Conservation (phyloP, 2,888 invertebrate genomes). For the Stomorhina lunata region DNA sequence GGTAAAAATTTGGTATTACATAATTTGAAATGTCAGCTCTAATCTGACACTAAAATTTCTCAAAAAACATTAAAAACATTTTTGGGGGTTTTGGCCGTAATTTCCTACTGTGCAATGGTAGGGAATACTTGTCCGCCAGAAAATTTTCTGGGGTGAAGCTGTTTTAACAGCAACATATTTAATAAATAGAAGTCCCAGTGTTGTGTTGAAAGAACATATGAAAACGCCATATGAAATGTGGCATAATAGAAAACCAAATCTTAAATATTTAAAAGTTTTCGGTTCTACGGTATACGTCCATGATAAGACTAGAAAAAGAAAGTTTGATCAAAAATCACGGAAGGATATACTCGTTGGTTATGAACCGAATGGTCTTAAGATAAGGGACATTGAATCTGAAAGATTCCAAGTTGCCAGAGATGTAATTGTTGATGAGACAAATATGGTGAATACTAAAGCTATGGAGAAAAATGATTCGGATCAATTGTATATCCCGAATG, state of each 20-base stretch:
- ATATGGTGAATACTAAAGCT: conserved; percentile 60
- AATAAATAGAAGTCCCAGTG: conserved; percentile 75
- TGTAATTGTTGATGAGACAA: conserved; percentile 63
- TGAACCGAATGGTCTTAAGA: conserved; percentile 62
- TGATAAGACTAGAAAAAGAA: conserved; percentile 59
- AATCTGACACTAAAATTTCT: too few species aligned
- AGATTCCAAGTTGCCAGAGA: conserved; percentile 63
- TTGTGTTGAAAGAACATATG: conserved; percentile 68
- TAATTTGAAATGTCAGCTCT: too few species aligned
- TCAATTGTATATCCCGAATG: too few species aligned
- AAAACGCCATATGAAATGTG: conserved; percentile 76
- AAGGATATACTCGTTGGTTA: conserved; percentile 62
- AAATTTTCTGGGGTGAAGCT: conserved; percentile 73
- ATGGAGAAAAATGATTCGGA: not conserved
- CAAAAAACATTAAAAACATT: conserved; percentile 73
- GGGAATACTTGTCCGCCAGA: conserved; percentile 72
- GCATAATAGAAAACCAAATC: conserved; percentile 60
- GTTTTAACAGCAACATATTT: conserved; percentile 75
- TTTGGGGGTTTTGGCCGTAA: conserved; percentile 76
- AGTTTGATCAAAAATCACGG: conserved; percentile 66
- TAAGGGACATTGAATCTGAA: conserved; percentile 59
- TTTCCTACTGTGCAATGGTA: conserved; percentile 74
- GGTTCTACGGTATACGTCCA: conserved; percentile 64
- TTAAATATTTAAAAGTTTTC: conserved; percentile 64
- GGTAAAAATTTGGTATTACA: too few species aligned